Conservation (phyloP, 2,888 invertebrate genomes). For the Coronaproctus castanopsis region DNA sequence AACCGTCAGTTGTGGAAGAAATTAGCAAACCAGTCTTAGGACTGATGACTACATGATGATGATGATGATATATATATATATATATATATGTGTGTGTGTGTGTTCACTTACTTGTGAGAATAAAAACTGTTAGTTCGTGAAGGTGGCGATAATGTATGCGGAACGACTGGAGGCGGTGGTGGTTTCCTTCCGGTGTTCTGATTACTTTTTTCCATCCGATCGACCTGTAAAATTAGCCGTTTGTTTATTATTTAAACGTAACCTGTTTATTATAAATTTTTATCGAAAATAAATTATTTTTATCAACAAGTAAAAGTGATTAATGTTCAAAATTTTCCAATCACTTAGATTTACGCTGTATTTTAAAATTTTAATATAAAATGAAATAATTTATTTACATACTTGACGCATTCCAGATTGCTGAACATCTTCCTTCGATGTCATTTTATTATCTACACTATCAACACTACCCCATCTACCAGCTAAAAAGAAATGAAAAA, state of each 20-base stretch:
- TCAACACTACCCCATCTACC: slow-evolving; percentile 39
- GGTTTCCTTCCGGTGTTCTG: slow-evolving; percentile 28
- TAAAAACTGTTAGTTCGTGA: slow-evolving; percentile 30
- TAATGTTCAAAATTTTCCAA: too few species aligned
- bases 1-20: too few species aligned
- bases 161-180: slow-evolving; percentile 33
- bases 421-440: slow-evolving; percentile 23
- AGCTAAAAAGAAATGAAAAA: slow-evolving; percentile 29
- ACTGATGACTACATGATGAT: too few species aligned
- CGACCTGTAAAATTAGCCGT: slow-evolving; percentile 9
- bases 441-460: slow-evolving; percentile 24
- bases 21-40: too few species aligned
- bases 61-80: too few species aligned
- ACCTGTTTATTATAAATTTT: too few species aligned
- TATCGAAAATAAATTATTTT: too few species aligned
- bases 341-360: too few species aligned
- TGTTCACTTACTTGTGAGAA: slow-evolving; percentile 29
- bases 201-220: slow-evolving; percentile 34
- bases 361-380: too few species aligned
- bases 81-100: too few species aligned
- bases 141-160: slow-evolving; percentile 25
- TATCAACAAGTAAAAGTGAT: too few species aligned
- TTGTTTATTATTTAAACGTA: neutral
- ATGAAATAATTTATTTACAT: too few species aligned
- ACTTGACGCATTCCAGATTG: neutral